Percentiles rank a stretch among this genome's conserved stretches.
phyloP scores from a whole-genome alignment of 2,113 vertebrate species.

The Dasyornis broadbenti region DNA sequence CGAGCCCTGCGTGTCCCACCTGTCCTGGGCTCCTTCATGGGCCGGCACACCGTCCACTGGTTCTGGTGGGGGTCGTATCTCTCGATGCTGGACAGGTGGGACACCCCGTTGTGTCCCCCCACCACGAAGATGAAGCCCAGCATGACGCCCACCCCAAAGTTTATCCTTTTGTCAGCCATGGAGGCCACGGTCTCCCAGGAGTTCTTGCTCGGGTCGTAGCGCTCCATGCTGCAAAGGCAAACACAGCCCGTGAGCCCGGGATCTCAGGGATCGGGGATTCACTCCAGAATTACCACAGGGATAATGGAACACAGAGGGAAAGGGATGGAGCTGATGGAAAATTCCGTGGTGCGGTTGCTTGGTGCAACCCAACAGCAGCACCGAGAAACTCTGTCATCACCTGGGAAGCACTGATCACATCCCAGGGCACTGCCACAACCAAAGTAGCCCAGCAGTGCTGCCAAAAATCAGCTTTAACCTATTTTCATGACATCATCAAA shows the following conservation, averaged over 20 bases:
- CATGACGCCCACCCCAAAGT: constrained; percentile 96
- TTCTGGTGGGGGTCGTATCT: constrained; percentile 96
- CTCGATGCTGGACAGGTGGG: constrained; percentile 96
- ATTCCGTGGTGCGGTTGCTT: accelerated
- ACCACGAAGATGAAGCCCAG: constrained; percentile 98
- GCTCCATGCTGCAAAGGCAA: constrained; percentile 83
- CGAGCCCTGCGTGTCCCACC: constrained; percentile 64
- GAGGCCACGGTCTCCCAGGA: constrained; percentile 95
- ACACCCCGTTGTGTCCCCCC: constrained; percentile 95
- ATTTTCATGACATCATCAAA: not conserved
- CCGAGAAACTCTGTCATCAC: not conserved
- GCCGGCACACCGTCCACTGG: constrained; percentile 94
- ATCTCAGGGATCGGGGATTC: accelerated
- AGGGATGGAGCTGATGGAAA: not conserved
- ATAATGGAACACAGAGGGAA: accelerated
- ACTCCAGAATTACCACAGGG: not conserved
- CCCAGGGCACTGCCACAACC: not conserved
- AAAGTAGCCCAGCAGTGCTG: not conserved
- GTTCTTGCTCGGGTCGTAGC: constrained; percentile 94
- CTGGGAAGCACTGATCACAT: not conserved
- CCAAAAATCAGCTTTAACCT: not conserved
- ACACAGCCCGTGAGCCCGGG: not conserved
- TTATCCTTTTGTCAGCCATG: constrained; percentile 97
- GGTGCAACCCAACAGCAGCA: accelerated
- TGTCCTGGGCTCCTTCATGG: constrained; percentile 96